phyloP scores from a whole-genome alignment of 2,113 vertebrate genomes.

The Camelus bactrianus region DNA sequence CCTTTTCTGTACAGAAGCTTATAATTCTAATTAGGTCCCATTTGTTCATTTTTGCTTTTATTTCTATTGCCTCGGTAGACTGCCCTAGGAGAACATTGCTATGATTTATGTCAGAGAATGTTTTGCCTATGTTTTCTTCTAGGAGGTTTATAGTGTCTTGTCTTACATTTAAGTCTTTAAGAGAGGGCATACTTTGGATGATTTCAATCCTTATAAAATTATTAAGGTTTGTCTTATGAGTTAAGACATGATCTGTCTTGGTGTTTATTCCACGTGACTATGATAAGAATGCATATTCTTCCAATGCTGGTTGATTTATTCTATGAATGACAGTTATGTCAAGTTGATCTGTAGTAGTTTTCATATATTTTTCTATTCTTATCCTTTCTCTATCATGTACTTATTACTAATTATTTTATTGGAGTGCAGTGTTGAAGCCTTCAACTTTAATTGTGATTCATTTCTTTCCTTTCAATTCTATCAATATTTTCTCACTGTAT shows the following conservation, averaged over 20 bases:
- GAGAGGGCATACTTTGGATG: not conserved
- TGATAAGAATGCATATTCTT: not conserved
- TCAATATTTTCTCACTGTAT: not conserved
- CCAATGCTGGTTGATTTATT: not conserved
- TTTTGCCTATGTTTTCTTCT: too few species aligned
- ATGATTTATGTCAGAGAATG: too few species aligned
- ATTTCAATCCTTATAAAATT: slow-evolving; percentile 9
- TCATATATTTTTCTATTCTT: not conserved
- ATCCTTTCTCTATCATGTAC: not conserved
- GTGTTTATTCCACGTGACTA: not conserved
- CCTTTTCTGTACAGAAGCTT: too few species aligned
- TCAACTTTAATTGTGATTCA: not conserved
- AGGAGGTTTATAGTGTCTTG: too few species aligned
- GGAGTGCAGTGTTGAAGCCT: not conserved
- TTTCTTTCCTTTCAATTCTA: not conserved
- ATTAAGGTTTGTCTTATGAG: not conserved
- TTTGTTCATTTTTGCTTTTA: too few species aligned
- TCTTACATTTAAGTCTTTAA: too few species aligned
- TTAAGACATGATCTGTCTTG: slow-evolving; percentile 7
- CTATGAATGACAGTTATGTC: not conserved
- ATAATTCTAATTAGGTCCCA: too few species aligned
- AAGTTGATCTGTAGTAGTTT: not conserved
- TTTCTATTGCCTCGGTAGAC: too few species aligned
- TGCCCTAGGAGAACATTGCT: too few species aligned
- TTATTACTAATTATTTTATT: not conserved